Evolutionary conservation across 2,113 vertebrate species (phyloP), one percentile per base, ranked within the genome.

Genomic region (Nyctereutes procyonoides): DNA sequence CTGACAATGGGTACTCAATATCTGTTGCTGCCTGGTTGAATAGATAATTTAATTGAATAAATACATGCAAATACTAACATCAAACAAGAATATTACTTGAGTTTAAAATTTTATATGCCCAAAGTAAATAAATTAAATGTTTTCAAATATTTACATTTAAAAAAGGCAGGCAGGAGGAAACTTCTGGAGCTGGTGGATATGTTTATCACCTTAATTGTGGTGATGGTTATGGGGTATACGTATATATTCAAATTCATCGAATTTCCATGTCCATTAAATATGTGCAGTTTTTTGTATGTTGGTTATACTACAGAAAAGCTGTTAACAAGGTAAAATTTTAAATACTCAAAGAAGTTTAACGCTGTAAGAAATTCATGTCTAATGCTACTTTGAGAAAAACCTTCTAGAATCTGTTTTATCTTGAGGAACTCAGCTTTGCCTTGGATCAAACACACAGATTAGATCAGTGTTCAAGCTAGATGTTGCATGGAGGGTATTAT

Each of bases 391-490:
- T 88, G 38, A 94, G 13, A 83, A 93, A 92, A 92, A 24, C 6
- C 11, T 28, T 85, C 17, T 80, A 63, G 71, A 96, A 90, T 90
- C 32, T 91, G 63, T 82, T 95, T 91, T 85, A 62, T 93, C 51
- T 97, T 88, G 90, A 88, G 14, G 58, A 82, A 97, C 28, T 93
- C 51, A 76, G 3, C 80, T 93, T 94, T 93, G 4, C 8, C 19
- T 81, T 86, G 14, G 15, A 71, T 93, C 24, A 81, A 87, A 71
- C 28, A 80, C 26, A 88, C 26, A 83, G 77, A 83, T 79, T 97
- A 86, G 13, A 89, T 79, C 55, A 83, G 16, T 26, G 2, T 67
- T 63, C 79, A 88, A 74, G n/a, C 69, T 38, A 48, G 35, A 11
- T 11, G 92, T 92, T 95, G 43, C 3, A 60, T 30, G 43, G 43